A percentile compares a stretch with the other conserved stretches of the same genome.
phyloP scores from a whole-genome alignment of 1,140 invertebrate species.

The Sweltsa coloradensis region DNA sequence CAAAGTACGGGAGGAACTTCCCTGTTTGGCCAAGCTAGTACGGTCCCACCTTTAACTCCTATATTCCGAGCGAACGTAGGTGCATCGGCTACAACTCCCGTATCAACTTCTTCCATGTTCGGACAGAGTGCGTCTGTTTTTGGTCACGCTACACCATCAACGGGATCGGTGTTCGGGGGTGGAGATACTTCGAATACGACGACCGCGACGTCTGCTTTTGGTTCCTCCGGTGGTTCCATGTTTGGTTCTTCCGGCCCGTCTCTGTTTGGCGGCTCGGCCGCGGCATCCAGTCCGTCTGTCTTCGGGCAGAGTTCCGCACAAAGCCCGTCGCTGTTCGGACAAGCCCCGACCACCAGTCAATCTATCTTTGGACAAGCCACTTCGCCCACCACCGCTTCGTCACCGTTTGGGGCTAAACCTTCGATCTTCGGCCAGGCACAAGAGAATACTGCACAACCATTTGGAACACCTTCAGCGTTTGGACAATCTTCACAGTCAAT shows the following conservation, averaged over 20 bases:
- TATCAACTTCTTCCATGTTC: background rate
- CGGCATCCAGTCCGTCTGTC: slow-evolving; percentile 12
- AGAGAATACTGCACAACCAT: background rate
- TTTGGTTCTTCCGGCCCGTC: slow-evolving; percentile 12
- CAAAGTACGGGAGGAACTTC: too few relatives aligned
- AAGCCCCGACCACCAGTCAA: slow-evolving; percentile 3
- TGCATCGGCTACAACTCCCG: too few relatives aligned
- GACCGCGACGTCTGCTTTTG: slow-evolving; percentile 3
- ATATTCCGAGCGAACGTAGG: too few relatives aligned
- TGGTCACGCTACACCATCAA: background rate
- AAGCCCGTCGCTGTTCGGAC: slow-evolving; percentile 2
- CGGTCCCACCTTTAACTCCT: too few relatives aligned
- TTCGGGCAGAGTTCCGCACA: slow-evolving; percentile 2
- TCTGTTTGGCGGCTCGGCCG: slow-evolving; percentile 10
- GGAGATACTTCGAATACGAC: slow-evolving; percentile 1
- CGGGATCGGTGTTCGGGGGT: background rate
- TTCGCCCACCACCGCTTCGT: slow-evolving; percentile 2
- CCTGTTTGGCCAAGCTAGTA: too few relatives aligned
- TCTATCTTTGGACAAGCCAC: slow-evolving; percentile 19
- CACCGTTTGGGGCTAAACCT: background rate
- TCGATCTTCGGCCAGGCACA: background rate
- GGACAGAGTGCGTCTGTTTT: background rate
- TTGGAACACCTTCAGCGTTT: background rate
- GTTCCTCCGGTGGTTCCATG: slow-evolving; percentile 5
- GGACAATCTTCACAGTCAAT: slow-evolving; percentile 3